Conservation (phyloP, 1,140 invertebrate species). For the Propsilocerus akamusi region DNA sequence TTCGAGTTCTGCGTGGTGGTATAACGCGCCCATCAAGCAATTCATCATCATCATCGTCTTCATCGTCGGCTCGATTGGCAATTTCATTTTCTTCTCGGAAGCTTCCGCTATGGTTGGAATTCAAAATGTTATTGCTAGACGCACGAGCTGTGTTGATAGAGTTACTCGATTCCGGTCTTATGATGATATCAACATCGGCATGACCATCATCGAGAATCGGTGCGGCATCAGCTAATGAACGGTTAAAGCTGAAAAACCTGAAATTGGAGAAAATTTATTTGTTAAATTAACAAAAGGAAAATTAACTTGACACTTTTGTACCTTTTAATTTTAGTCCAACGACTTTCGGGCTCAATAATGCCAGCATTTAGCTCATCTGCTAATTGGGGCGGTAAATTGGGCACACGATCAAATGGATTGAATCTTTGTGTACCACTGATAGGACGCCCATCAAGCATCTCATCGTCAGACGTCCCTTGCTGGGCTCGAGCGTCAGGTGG, state of each 20-base stretch:
- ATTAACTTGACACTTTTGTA: slow-evolving; percentile 14
- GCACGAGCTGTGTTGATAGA: slow-evolving; percentile 6
- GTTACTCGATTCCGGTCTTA: slow-evolving; percentile 5
- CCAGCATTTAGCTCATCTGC: slow-evolving; percentile 12
- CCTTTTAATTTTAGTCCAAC: not conserved
- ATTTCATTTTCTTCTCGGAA: slow-evolving; percentile 9
- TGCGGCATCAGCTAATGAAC: slow-evolving; percentile 13
- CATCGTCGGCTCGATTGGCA: not conserved
- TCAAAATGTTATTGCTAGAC: slow-evolving; percentile 22
- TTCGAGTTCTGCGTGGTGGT: slow-evolving; percentile 21
- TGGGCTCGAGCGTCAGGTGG: not conserved
- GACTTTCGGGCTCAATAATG: not conserved
- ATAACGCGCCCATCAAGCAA: slow-evolving; percentile 17
- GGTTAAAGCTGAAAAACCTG: slow-evolving; percentile 10
- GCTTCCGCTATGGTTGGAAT: slow-evolving; percentile 25
- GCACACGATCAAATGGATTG: slow-evolving; percentile 21
- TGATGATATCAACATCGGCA: slow-evolving; percentile 6
- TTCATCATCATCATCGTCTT: slow-evolving; percentile 12
- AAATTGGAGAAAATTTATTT: not conserved
- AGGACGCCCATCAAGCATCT: slow-evolving; percentile 5
- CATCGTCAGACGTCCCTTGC: slow-evolving; percentile 15
- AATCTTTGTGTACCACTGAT: slow-evolving; percentile 11
- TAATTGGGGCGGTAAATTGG: slow-evolving; percentile 17
- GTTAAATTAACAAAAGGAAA: not conserved
- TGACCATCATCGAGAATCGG: slow-evolving; percentile 8